Evolutionary conservation across 2,113 vertebrate species (phyloP).

Genomic region (Rhodinocichla rosea): DNA sequence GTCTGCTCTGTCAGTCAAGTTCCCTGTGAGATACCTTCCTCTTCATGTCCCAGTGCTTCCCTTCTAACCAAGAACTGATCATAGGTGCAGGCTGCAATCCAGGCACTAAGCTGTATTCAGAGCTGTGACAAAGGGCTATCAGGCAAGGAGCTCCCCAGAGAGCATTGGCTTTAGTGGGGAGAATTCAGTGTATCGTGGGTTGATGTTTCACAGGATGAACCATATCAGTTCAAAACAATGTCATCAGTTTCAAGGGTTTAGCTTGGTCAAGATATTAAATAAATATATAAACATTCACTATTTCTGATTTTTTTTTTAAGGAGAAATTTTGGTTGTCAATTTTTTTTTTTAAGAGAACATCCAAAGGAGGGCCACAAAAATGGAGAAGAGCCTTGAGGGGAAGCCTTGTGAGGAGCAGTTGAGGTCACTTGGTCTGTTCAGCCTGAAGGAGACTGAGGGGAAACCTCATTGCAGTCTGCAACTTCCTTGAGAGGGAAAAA

Average conservation of each 20-base stretch:
- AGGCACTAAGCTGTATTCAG: neutral
- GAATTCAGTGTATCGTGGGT: neutral
- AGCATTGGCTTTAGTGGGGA: neutral
- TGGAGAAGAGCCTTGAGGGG: neutral
- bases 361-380: neutral
- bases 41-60: neutral
- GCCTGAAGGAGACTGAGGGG: neutral
- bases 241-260: neutral
- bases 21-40: neutral
- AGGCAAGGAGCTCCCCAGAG: neutral
- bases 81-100: neutral
- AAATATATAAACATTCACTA: neutral
- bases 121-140: neutral
- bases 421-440: neutral
- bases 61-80: neutral
- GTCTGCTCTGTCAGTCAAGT: neutral
- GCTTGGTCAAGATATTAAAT: neutral
- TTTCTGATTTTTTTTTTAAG: neutral
- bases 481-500: neutral
- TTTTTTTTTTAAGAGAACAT: neutral
- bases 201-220: neutral
- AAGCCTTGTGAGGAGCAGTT: neutral
- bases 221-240: accelerated
- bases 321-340: neutral
- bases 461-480: neutral